Conservation (phyloP, 2,797 vertebrate genomes). For the Lithobates pipiens region DNA sequence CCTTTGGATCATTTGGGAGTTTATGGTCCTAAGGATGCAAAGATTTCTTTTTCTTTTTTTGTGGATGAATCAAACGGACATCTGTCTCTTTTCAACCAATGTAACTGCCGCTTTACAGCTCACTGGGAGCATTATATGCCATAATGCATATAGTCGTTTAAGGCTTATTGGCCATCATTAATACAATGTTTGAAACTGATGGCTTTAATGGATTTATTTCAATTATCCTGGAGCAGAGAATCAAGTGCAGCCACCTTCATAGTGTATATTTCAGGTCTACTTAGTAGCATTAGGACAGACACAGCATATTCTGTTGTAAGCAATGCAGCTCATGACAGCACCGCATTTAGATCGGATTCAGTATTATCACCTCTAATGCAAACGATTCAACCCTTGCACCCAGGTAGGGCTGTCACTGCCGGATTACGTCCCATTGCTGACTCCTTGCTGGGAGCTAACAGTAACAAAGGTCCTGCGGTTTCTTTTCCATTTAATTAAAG, state of each 20-base stretch:
- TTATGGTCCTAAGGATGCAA: too few species aligned
- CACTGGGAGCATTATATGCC: too few species aligned
- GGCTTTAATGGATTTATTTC: too few species aligned
- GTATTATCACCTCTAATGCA: constrained; percentile 15
- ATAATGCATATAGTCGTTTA: too few species aligned
- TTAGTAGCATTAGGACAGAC: not conserved
- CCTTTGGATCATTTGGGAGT: too few species aligned
- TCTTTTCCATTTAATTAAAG: constrained; percentile 60
- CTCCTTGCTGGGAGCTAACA: constrained; percentile 39
- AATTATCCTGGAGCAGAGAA: too few species aligned
- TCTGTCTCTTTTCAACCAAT: too few species aligned
- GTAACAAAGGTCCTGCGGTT: constrained; percentile 58
- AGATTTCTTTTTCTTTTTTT: too few species aligned
- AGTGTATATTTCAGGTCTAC: not conserved
- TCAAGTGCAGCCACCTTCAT: not conserved
- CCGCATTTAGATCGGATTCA: not conserved
- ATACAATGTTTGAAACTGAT: too few species aligned
- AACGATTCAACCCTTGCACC: constrained; percentile 1
- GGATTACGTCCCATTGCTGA: constrained; percentile 42
- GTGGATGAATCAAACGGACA: too few species aligned
- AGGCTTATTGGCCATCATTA: too few species aligned
- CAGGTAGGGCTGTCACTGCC: constrained; percentile 32
- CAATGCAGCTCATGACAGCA: not conserved
- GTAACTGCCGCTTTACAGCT: too few species aligned
- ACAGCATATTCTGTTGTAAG: not conserved